Percentiles rank a stretch among this genome's conserved stretches.
phyloP scores from a whole-genome alignment of 2,888 invertebrate species.

The Cepaea hortensis region DNA sequence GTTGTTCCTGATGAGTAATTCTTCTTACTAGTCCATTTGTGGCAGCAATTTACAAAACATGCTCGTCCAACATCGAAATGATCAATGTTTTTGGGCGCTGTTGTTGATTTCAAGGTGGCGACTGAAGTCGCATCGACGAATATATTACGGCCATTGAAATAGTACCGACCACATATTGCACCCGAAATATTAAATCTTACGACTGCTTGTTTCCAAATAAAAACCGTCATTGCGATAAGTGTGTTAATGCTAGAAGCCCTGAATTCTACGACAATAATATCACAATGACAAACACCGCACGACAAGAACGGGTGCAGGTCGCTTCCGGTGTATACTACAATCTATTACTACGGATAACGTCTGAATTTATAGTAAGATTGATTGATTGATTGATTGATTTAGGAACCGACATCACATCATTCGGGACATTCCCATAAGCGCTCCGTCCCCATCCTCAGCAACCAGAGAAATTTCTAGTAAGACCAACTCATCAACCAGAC shows the following conservation, averaged over 20 bases:
- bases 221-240: not conserved
- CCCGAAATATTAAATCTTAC: not conserved
- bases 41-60: not conserved
- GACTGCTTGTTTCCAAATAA: constrained; percentile 1
- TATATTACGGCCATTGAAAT: too few relatives aligned
- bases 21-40: not conserved
- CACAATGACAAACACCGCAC: not conserved
- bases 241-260: not conserved
- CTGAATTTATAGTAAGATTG: not conserved
- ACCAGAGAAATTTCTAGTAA: too few relatives aligned
- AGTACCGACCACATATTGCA: not conserved
- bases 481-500: too few relatives aligned
- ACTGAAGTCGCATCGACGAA: too few relatives aligned
- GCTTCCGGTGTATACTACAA: not conserved
- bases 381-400: too few relatives aligned
- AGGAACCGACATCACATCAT: too few relatives aligned
- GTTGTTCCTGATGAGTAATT: constrained; percentile 15
- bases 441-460: too few relatives aligned
- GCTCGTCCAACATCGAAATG: not conserved
- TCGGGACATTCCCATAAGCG: too few relatives aligned
- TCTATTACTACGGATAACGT: not conserved
- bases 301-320: not conserved
- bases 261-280: not conserved
- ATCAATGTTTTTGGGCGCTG: not conserved
- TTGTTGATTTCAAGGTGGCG: not conserved